Conservation (phyloP, 2,797 vertebrate species). For the Chlorospingus semifuscus region DNA sequence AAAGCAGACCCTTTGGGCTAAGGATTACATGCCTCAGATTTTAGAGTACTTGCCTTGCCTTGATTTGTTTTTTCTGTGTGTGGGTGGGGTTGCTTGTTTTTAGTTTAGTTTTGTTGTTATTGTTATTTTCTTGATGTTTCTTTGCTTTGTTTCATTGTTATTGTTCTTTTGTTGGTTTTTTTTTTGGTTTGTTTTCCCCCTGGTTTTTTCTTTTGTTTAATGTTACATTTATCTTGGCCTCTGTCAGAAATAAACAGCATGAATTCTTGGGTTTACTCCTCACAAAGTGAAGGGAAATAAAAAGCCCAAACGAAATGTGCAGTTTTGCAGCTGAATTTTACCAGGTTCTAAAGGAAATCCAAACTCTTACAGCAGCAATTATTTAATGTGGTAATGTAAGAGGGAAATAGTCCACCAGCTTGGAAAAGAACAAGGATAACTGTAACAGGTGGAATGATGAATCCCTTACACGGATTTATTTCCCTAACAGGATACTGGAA, state of each 20-base stretch:
- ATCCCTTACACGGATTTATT: neutral
- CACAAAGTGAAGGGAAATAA: neutral
- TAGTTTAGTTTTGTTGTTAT: neutral
- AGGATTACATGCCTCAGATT: neutral
- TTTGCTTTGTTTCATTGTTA: neutral
- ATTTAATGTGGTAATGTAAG: neutral
- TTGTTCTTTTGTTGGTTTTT: neutral
- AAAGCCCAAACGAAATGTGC: neutral
- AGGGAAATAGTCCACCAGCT: neutral
- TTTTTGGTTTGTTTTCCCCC: neutral
- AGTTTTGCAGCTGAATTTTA: neutral
- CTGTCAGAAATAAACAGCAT: neutral
- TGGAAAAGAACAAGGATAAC: neutral
- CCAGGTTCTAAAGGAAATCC: neutral
- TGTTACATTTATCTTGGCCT: neutral
- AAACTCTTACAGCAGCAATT: neutral
- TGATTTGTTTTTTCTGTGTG: neutral
- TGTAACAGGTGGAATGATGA: neutral
- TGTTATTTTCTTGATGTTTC: neutral
- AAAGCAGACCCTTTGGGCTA: neutral
- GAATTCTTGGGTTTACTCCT: neutral
- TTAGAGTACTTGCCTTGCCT: neutral
- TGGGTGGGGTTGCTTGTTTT: neutral
- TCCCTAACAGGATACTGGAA: neutral
- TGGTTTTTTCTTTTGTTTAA: neutral